phyloP scores from a whole-genome alignment of 2,797 vertebrate species.

The Chiloscyllium punctatum region DNA sequence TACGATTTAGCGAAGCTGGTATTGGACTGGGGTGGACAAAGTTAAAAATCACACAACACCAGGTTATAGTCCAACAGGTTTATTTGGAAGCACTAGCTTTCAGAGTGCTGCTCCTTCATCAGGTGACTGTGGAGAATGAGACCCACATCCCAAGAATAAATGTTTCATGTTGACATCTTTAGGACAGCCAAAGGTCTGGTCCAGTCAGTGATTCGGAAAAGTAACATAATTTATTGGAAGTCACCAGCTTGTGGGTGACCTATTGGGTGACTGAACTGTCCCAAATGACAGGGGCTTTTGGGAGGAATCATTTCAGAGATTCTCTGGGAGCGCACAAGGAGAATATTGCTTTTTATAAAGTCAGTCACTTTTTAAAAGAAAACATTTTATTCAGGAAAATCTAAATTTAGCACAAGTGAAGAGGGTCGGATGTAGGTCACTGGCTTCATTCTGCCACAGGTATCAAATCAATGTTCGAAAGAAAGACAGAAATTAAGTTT shows the following conservation, averaged over 20 bases:
- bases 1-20: too few relatives aligned
- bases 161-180: background rate
- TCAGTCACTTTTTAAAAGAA: background rate
- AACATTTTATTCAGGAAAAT: background rate
- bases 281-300: background rate
- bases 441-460: background rate
- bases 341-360: background rate
- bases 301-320: too few relatives aligned
- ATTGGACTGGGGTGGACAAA: too few relatives aligned
- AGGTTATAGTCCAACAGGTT: too few relatives aligned
- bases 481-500: background rate
- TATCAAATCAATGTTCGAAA: background rate
- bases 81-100: too few relatives aligned
- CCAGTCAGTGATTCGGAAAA: background rate
- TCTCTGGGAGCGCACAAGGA: background rate
- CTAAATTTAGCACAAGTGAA: background rate
- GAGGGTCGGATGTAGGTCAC: background rate
- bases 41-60: too few relatives aligned
- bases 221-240: background rate
- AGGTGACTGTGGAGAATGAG: background rate
- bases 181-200: background rate
- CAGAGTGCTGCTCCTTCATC: too few relatives aligned
- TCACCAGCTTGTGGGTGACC: too few relatives aligned
- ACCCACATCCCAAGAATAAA: background rate
- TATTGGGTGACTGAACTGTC: too few relatives aligned